These are phyloP conservation scores for Cepaea nemoralis DNA, from an alignment of 1,140 invertebrate species.

Conservation along the genomic window DNA sequence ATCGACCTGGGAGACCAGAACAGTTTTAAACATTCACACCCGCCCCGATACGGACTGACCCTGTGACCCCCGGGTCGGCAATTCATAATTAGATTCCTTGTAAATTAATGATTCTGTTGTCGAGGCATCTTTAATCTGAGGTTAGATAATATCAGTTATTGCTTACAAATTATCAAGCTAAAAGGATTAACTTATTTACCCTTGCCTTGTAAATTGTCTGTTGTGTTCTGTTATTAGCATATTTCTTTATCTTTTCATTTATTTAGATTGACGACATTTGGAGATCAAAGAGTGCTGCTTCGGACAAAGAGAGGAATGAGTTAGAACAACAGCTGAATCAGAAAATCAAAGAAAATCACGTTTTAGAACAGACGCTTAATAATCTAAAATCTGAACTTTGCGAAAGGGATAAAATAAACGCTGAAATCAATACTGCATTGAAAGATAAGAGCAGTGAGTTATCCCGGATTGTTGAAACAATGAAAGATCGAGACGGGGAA, in stretches of 20 bases:
- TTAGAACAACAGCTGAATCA: conserved; percentile 46
- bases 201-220: too few relatives aligned
- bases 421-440: conserved; percentile 43
- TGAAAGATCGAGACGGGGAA: conserved; percentile 57
- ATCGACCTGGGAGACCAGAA: too few relatives aligned
- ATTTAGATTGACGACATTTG: conserved; percentile 62
- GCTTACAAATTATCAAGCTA: too few relatives aligned
- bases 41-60: too few relatives aligned
- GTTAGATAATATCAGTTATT: too few relatives aligned
- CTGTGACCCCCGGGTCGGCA: too few relatives aligned
- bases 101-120: too few relatives aligned
- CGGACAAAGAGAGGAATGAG: conserved; percentile 50
- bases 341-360: conserved; percentile 36
- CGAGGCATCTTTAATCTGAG: too few relatives aligned
- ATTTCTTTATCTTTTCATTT: not conserved
- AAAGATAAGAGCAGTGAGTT: conserved; percentile 49
- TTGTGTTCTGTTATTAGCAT: too few relatives aligned
- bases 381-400: conserved; percentile 53
- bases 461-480: conserved; percentile 52
- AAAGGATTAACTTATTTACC: too few relatives aligned
- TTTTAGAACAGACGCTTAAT: conserved; percentile 47
- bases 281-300: conserved; percentile 58
- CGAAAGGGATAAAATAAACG: conserved; percentile 50
- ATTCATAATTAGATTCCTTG: too few relatives aligned
- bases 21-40: too few relatives aligned